Conservation (phyloP, 1,140 invertebrate genomes). For the Ctenoplectra terminalis region DNA sequence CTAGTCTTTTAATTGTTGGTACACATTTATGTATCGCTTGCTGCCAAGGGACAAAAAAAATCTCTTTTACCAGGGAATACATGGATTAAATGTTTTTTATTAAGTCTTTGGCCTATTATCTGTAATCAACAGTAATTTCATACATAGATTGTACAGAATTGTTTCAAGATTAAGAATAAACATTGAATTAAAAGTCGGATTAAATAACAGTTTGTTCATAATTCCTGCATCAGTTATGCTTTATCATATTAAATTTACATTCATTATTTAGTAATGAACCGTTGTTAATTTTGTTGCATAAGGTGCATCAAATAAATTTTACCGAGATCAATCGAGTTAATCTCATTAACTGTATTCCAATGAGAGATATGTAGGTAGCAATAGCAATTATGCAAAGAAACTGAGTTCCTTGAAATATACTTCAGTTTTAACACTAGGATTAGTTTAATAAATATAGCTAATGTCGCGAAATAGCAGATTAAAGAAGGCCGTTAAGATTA, state of each 20-base stretch:
- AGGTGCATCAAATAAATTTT: slow-evolving; percentile 8
- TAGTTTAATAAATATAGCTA: slow-evolving; percentile 40
- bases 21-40: slow-evolving; percentile 72
- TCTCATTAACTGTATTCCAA: background rate
- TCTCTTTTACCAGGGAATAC: slow-evolving; percentile 51
- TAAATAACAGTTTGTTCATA: slow-evolving; percentile 57
- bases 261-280: background rate
- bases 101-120: slow-evolving; percentile 65
- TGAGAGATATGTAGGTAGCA: slow-evolving; percentile 18
- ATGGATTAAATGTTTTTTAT: slow-evolving; percentile 60
- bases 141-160: slow-evolving; percentile 66
- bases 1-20: slow-evolving; percentile 79
- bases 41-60: slow-evolving; percentile 60
- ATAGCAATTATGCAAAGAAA: slow-evolving; percentile 38
- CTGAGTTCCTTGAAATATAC: slow-evolving; percentile 38
- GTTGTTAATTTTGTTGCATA: slow-evolving; percentile 29
- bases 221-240: slow-evolving; percentile 8
- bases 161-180: slow-evolving; percentile 63
- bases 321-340: slow-evolving; percentile 12
- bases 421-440: slow-evolving; percentile 42
- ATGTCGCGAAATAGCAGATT: slow-evolving; percentile 1
- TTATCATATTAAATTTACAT: background rate
- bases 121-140: slow-evolving; percentile 60
- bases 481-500: slow-evolving; percentile 37
- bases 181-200: slow-evolving; percentile 48